A percentile compares a stretch with the other conserved stretches of the same genome.
Conservation (phyloP, 2,888 invertebrate genomes). For the Spisula solida region DNA sequence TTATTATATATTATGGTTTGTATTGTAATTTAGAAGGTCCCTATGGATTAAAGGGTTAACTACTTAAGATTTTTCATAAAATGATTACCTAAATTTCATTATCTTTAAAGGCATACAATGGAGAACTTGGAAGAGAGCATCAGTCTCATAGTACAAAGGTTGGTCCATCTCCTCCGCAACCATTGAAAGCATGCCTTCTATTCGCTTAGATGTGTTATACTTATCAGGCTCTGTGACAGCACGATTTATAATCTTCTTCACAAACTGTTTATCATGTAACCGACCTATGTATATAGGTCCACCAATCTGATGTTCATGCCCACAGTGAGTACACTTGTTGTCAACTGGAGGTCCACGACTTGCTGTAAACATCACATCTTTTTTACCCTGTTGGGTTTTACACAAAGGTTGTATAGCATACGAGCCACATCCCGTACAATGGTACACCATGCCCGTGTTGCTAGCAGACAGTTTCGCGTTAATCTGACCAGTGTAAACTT, state of each 20-base stretch:
- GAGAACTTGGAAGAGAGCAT: conserved; percentile 92
- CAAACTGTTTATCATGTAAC: conserved; percentile 94
- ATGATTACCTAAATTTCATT: conserved; percentile 89
- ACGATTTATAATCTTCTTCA: conserved; percentile 90
- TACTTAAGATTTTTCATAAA: too few species aligned
- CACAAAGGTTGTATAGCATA: conserved; percentile 93
- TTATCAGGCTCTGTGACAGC: conserved; percentile 84
- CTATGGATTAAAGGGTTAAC: too few species aligned
- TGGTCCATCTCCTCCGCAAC: conserved; percentile 93
- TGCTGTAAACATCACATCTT: conserved; percentile 90
- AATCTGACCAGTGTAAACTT: conserved; percentile 93
- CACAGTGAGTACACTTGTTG: conserved; percentile 92
- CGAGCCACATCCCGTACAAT: conserved; percentile 96
- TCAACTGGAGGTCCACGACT: conserved; percentile 91
- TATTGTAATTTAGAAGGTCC: too few species aligned
- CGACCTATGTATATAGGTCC: conserved; percentile 98
- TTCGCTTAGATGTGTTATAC: conserved; percentile 92
- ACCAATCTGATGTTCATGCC: conserved; percentile 92
- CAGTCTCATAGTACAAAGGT: conserved; percentile 95
- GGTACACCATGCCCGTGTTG: conserved; percentile 95
- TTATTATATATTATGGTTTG: too few species aligned
- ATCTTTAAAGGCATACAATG: conserved; percentile 88
- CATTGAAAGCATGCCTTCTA: conserved; percentile 91
- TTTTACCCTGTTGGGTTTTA: conserved; percentile 75
- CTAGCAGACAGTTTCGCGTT: conserved; percentile 93